Evolutionary conservation across 2,888 invertebrate species (phyloP).

Genomic region (Plemyria rubiginata): DNA sequence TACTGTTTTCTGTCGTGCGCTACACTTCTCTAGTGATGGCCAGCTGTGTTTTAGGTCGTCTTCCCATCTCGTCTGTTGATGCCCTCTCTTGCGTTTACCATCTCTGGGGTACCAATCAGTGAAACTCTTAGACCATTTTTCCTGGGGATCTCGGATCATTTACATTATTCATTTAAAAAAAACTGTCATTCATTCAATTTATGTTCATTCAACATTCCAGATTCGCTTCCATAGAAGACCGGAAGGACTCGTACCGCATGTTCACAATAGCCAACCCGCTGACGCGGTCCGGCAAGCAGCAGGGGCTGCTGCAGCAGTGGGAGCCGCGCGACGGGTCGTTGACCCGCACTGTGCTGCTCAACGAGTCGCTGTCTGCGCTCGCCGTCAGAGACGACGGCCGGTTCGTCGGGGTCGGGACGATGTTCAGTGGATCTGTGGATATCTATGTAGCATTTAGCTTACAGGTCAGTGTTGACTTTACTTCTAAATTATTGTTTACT

Average conservation of each 20-base stretch:
- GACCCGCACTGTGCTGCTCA: constrained; percentile 84
- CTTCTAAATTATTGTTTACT: too few species aligned
- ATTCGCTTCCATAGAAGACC: constrained; percentile 89
- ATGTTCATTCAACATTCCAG: constrained; percentile 59
- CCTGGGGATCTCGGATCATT: too few species aligned
- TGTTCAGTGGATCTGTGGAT: constrained; percentile 96
- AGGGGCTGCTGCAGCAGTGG: constrained; percentile 93
- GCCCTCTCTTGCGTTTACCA: too few species aligned
- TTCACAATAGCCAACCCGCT: constrained; percentile 93
- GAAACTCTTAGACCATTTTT: too few species aligned
- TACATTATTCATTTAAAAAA: too few species aligned
- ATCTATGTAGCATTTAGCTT: constrained; percentile 96
- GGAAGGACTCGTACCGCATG: constrained; percentile 87
- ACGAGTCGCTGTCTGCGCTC: constrained; percentile 92
- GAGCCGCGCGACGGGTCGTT: constrained; percentile 81
- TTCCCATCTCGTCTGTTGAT: too few species aligned
- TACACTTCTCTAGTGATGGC: too few species aligned
- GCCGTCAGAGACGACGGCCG: constrained; percentile 96
- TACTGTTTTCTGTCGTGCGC: too few species aligned
- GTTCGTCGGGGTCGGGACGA: constrained; percentile 96
- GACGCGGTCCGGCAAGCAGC: constrained; percentile 88
- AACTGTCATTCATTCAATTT: too few species aligned
- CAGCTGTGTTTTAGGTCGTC: too few species aligned
- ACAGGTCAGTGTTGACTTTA: constrained; percentile 82
- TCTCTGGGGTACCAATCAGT: too few species aligned